Base-by-base conservation (phyloP, 1,140 invertebrate genomes). In the Eumeta japonica region DNA sequence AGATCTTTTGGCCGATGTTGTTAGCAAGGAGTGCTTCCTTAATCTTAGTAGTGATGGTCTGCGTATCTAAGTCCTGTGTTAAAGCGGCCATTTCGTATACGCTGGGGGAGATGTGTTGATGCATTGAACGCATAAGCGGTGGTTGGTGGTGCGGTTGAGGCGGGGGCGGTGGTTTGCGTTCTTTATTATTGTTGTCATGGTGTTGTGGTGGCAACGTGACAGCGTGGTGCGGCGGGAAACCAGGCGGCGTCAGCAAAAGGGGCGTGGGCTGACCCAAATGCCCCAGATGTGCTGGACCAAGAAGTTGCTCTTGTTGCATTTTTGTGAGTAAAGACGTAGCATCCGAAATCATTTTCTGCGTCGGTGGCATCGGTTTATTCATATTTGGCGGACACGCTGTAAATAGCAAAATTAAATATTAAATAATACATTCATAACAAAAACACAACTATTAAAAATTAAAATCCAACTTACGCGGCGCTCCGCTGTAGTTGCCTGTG, bases 1-100 rank as follows among this genome's bases (percentile, higher is more conserved):
- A 98, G 37, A 98, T 90, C 80, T 98, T 98, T 76, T 98, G 96
- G 1, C 95, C 95, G 50, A 98, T 94, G 56, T 98, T 98, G 57
- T 98, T 97, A 7, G 94, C 94, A 20, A 98, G 76, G 1, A 98
- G 76, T 1, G 94, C 92, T 67, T 98, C 95, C 63, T 98, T 98
- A 56, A 98, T 97, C 65, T 94, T 93, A 0, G 92, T 96, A 0
- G 95, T 98, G 43, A 98, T 94, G 3, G 88, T 87, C 64, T 97
- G 92, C 0, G 96, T 98, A 62, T 98, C 95, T 16, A 98, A 80
- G 60, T 98, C 94, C 50, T 94, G 92, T 1, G 94, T 97, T 3
- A 97, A 79, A 2, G 94, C 94, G 2, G 94, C 93, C 87, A 97
- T 94, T 72, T 97, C 94, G 64, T 95, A 96, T 1, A 95, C 91